phyloP scores from a whole-genome alignment of 2,797 vertebrate genomes.

The Acanthiza pusilla region DNA sequence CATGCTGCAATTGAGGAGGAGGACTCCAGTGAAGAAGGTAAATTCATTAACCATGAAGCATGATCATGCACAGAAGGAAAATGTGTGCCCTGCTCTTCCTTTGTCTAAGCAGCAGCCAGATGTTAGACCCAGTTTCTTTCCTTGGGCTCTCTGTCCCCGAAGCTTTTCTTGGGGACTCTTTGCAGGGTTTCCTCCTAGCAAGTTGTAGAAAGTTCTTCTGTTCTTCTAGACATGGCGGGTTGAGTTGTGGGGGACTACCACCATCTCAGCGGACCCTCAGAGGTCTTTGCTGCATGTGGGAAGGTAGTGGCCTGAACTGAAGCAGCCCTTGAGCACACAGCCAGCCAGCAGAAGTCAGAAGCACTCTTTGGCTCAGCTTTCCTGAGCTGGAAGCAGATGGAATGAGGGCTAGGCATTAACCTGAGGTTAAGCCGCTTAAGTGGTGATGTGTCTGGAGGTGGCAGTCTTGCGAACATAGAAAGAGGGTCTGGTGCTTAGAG shows the following conservation, averaged over 20 bases:
- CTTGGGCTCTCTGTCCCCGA: neutral
- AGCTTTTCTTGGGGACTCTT: neutral
- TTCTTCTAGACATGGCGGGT: neutral
- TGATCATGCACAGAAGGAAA: neutral
- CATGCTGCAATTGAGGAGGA: neutral
- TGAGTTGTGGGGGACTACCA: neutral
- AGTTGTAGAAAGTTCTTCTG: neutral
- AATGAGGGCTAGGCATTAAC: neutral
- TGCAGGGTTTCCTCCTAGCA: neutral
- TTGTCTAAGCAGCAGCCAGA: neutral
- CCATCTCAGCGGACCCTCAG: neutral
- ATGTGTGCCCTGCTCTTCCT: neutral
- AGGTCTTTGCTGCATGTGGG: neutral
- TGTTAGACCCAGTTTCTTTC: neutral
- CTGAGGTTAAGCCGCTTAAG: neutral
- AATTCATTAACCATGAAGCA: neutral
- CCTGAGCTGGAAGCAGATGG: neutral
- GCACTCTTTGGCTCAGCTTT: neutral
- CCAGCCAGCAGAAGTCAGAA: neutral
- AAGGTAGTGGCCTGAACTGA: neutral
- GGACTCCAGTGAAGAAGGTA: conserved; percentile 12
- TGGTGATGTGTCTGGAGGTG: neutral
- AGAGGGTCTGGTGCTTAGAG: neutral
- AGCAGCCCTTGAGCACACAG: neutral
- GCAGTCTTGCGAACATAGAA: neutral